phyloP scores from a whole-genome alignment of 2,113 vertebrate species.

The Anolis sagrei region DNA sequence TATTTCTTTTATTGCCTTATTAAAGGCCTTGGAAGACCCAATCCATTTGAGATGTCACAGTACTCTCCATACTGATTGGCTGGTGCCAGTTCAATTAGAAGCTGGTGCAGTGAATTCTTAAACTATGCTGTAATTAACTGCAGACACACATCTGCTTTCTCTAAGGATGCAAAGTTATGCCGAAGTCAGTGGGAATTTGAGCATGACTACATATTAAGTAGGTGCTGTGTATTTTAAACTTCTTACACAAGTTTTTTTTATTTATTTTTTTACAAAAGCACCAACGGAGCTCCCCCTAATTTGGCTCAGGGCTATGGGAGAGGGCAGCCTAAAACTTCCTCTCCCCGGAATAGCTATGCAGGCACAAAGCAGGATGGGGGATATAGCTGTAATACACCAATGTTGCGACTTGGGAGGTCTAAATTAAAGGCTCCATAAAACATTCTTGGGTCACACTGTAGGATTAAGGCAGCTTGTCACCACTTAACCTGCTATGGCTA shows the following conservation, averaged over 20 bases:
- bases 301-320: too few species aligned
- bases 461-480: too few species aligned
- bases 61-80: background rate
- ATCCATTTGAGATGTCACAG: background rate
- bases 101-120: background rate
- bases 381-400: too few species aligned
- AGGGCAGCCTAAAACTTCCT: background rate
- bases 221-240: background rate
- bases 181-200: background rate
- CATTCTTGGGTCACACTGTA: too few species aligned
- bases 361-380: too few species aligned
- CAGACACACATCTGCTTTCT: background rate
- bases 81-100: background rate
- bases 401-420: too few species aligned
- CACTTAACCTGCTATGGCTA: too few species aligned
- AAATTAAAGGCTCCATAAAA: too few species aligned
- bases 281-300: background rate
- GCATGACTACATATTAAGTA: background rate
- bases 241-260: background rate
- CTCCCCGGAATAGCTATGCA: background rate
- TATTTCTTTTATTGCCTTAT: background rate
- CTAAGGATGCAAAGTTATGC: background rate
- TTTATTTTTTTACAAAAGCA: background rate
- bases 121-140: background rate
- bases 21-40: background rate